Evolutionary conservation across 2,888 invertebrate species (phyloP).

Genomic region (Trissolcus japonicus): DNA sequence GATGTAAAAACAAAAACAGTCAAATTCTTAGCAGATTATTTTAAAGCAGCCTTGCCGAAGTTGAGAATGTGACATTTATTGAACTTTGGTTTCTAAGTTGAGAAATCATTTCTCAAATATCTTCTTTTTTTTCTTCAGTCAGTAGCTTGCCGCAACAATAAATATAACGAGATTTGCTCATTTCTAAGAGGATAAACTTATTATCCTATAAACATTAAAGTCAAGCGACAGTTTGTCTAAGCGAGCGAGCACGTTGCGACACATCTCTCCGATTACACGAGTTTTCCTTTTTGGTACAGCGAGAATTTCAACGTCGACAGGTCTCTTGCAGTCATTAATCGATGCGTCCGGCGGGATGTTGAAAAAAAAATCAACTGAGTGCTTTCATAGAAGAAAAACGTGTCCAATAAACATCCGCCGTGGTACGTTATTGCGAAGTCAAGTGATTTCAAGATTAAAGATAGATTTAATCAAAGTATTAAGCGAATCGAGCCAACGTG

Average conservation of each 20-base stretch:
- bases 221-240: conserved; percentile 4
- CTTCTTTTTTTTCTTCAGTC: background rate
- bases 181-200: conserved; percentile 27
- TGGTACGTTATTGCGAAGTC: conserved; percentile 22
- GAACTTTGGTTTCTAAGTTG: background rate
- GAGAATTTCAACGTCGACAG: no score
- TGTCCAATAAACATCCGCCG: conserved; percentile 15
- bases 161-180: conserved; percentile 27
- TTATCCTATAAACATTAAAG: conserved; percentile 23
- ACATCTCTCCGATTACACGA: conserved; percentile 5
- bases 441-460: conserved; percentile 28
- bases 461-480: conserved; percentile 38
- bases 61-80: background rate
- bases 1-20: no score
- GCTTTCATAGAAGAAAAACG: conserved; percentile 17
- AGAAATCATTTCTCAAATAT: no score
- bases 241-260: background rate
- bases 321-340: background rate
- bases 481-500: conserved; percentile 24
- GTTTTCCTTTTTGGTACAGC: conserved; percentile 3
- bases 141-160: conserved; percentile 29
- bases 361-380: background rate
- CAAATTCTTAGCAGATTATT: no score
- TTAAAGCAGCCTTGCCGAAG: no score
- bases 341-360: background rate